Base-by-base conservation (phyloP, 2,113 vertebrate species). In the Amphiprion percula region DNA sequence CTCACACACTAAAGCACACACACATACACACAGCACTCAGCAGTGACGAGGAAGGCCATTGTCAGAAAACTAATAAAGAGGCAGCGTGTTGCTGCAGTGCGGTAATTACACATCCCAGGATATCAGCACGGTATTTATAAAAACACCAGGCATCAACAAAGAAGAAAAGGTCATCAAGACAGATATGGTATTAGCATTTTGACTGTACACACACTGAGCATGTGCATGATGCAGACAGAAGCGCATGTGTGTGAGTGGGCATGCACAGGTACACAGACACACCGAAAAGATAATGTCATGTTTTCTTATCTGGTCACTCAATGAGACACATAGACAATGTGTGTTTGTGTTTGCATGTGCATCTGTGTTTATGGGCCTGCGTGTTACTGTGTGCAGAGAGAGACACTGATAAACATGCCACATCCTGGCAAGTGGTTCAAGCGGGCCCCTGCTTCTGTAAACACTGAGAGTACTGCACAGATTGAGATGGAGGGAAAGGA, bases 21-120 rank as follows among this genome's bases (percentile, higher is more conserved):
- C 63, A 63, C 26, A 58, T 11, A 74, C 78, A 74, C 19, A 53
- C 15, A 66, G 53, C 52, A 16, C 63, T 73, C 55, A 23, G 47
- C 26, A 5, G 54, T 74, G 84, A 87, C 24, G 73, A 82, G 68
- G 82, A 84, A 68, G 71, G 77, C 83, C 83, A 82, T 89, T 92
- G 90, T 93, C 76, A 89, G 88, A 87, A 92, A 91, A 90, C 87
- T 92, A 92, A 94, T 94, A 92, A 93, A 92, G 89, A 90, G 84
- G 64, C 66, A 77, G 76, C 7, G 63, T 74, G 83, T 90, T 76
- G 89, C 83, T 81, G 85, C 64, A 69, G 78, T 79, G 80, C 49
- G 50, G 93, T 94, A 94, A 94, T 95, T 94, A 93, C 88, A 89
- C 82, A 84, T 91, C 74, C 72, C 55, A 39, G 76, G 80, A 94